phyloP scores from a whole-genome alignment of 2,797 vertebrate genomes.

The Erpetoichthys calabaricus region DNA sequence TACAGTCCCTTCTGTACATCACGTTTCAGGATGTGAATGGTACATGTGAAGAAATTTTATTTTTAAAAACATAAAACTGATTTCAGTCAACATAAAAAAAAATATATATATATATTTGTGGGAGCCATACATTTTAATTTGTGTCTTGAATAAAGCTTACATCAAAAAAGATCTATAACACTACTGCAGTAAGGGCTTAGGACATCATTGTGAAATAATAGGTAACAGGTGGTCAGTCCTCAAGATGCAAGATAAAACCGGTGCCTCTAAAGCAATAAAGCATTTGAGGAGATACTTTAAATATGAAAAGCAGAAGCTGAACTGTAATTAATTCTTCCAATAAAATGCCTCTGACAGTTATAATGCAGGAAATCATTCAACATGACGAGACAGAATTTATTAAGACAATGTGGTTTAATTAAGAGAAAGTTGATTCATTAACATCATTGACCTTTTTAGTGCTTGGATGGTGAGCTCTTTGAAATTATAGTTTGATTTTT shows the following conservation, averaged over 20 bases:
- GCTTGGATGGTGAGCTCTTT: conserved; percentile 31
- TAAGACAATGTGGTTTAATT: conserved; percentile 28
- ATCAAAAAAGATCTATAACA: conserved; percentile 17
- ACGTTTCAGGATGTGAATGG: too few species aligned
- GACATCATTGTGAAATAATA: conserved; percentile 18
- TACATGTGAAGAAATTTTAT: too few species aligned
- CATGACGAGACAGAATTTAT: conserved; percentile 46
- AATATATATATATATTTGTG: neutral
- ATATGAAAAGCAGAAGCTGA: conserved; percentile 42
- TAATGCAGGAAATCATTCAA: conserved; percentile 44
- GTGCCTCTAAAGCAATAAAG: conserved; percentile 23
- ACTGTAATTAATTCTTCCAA: conserved; percentile 53
- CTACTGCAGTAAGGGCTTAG: conserved; percentile 13
- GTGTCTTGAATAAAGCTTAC: neutral
- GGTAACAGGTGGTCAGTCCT: conserved; percentile 26
- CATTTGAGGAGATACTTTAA: conserved; percentile 25
- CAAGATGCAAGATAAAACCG: conserved; percentile 16
- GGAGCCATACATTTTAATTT: conserved; percentile 1
- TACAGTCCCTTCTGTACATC: too few species aligned
- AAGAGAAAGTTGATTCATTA: conserved; percentile 18
- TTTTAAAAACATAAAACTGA: too few species aligned
- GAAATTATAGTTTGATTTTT: conserved; percentile 16
- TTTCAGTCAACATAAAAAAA: neutral
- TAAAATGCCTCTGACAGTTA: conserved; percentile 37
- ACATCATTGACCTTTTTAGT: neutral